A percentile compares a stretch with the other conserved stretches of the same genome.
These are phyloP conservation scores for Somateria mollissima DNA, from an alignment of 2,797 vertebrate genomes.

Conservation along the genomic window DNA sequence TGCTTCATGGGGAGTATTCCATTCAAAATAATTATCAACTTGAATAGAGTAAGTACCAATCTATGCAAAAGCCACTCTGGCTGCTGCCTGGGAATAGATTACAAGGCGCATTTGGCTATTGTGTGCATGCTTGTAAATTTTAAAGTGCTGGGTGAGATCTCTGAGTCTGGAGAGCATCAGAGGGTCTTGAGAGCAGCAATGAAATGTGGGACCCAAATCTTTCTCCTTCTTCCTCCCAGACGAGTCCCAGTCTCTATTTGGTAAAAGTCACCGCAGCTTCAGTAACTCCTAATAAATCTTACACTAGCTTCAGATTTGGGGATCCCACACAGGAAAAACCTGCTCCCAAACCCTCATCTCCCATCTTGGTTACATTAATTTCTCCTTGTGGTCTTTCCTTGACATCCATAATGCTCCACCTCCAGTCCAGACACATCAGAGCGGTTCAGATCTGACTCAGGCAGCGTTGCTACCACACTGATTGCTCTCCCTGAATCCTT, in stretches of 20 bases:
- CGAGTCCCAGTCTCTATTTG: neutral
- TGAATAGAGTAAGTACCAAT: conserved; percentile 50
- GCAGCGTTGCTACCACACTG: neutral
- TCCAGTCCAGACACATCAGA: neutral
- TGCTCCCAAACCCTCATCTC: conserved; percentile 23
- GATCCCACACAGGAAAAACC: conserved; percentile 40
- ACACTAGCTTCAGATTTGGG: neutral
- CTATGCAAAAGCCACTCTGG: conserved; percentile 34
- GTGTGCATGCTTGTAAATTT: conserved; percentile 28
- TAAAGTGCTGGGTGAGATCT: conserved; percentile 29
- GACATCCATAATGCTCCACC: neutral
- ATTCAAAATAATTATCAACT: conserved; percentile 69
- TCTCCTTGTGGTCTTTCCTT: conserved; percentile 17
- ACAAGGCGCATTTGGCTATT: conserved; percentile 55
- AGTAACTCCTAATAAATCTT: conserved; percentile 39
- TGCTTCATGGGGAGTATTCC: conserved; percentile 61
- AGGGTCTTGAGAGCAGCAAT: neutral
- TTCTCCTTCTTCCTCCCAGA: conserved; percentile 19
- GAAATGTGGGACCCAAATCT: conserved; percentile 34
- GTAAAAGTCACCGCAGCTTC: conserved; percentile 15
- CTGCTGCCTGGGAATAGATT: conserved; percentile 49
- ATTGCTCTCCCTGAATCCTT: neutral
- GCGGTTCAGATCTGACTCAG: neutral
- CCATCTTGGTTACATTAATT: neutral
- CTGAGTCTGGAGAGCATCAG: conserved; percentile 39